Evolutionary conservation across 2,888 invertebrate species (phyloP), one percentile per base, ranked within the genome.

Genomic region (Merodon equestris): DNA sequence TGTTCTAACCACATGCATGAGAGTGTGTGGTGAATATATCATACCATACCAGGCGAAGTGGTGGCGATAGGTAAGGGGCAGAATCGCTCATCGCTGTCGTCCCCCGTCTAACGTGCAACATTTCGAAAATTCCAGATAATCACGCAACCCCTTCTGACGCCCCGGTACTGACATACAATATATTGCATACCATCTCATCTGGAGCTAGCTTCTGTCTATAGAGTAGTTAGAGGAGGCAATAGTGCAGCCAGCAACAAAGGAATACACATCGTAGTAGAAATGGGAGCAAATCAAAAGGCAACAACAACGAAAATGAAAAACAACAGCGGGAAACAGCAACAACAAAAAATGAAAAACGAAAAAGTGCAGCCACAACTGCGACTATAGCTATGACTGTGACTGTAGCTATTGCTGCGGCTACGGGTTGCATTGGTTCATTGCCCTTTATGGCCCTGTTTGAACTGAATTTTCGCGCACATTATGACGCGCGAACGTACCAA

Each of bases 371-470:
- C 67, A 73, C 57, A 42, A 12, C 27, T 27, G 7, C 27, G 27
- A 40, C 10, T n/a, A 40, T n/a, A 9, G 40, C 40, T 40, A 10
- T 10, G 74, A n/a, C n/a, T n/a, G n/a, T n/a, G n/a, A 12, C 27
- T 27, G 7, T 7, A 7, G 9, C 10, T n/a, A 40, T n/a, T 1
- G 40, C 40, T 40, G 3, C 3, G 74, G 79, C 68, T 70, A 60
- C 79, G 79, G 79, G 74, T 74, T 79, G 74, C 66, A 81, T 74
- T 82, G 72, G 83, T 82, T 83, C 83, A 82, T 79, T 82, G 82
- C 82, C 82, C 82, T 82, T 82, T 77, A 77, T 83, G 82, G 82
- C 81, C 82, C 82, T 82, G 81, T 83, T 83, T 83, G 79, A 82
- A 82, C 82, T 79, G 77, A 76, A 81, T 82, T 76, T 76, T 76